Percentiles rank a stretch among this genome's conserved stretches.
Evolutionary conservation across 2,888 invertebrate genomes (phyloP).

Genomic region (Drosophila subquinaria): DNA sequence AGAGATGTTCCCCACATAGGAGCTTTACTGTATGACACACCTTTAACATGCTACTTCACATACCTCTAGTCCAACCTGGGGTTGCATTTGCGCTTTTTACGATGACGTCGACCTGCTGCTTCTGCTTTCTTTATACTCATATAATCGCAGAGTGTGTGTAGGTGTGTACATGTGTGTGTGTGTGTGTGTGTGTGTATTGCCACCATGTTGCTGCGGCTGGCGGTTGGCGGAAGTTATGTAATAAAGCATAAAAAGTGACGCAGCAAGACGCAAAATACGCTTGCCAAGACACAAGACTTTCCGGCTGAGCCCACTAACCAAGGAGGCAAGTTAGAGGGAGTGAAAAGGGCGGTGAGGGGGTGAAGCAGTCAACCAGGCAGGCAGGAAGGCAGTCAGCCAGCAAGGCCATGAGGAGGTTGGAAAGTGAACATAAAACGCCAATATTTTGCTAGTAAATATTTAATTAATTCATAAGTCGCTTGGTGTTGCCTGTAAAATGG

Average conservation of each 20-base stretch:
- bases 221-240: conserved; percentile 74
- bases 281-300: conserved; percentile 37
- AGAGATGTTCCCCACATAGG: neutral
- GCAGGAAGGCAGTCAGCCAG: neutral
- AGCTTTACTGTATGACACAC: conserved; percentile 23
- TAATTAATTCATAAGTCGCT: conserved; percentile 78
- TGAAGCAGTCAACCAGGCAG: neutral
- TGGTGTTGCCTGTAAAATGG: conserved; percentile 49
- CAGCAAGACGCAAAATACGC: conserved; percentile 61
- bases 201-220: conserved; percentile 40
- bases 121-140: conserved; percentile 20
- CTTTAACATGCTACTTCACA: conserved; percentile 25
- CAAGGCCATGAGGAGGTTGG: neutral
- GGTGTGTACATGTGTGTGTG: conserved; percentile 4
- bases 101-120: conserved; percentile 22
- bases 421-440: conserved; percentile 58
- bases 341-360: neutral
- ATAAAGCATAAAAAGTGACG: conserved; percentile 81
- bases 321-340: neutral
- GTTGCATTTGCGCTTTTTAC: conserved; percentile 53
- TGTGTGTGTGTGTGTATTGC: conserved; percentile 5
- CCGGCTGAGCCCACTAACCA: conserved; percentile 17
- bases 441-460: conserved; percentile 74
- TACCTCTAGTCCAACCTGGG: conserved; percentile 7
- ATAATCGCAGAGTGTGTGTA: conserved; percentile 29